These are phyloP conservation scores for mouse (Mus musculus) DNA, from an alignment of 2,113 vertebrate genomes.

Conservation along the genomic window DNA sequence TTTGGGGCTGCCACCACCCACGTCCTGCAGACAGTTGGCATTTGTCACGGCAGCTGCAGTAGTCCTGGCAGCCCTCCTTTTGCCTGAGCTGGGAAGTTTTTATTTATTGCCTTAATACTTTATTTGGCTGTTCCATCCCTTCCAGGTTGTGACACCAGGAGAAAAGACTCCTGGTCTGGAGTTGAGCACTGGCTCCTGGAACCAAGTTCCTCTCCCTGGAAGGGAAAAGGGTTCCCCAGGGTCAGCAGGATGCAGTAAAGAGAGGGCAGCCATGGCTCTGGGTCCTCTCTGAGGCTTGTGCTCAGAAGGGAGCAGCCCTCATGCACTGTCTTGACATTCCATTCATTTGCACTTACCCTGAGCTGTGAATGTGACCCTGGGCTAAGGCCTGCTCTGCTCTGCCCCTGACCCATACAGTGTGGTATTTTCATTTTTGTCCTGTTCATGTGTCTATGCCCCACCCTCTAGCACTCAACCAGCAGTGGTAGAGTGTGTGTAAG, in stretches of 20 bases:
- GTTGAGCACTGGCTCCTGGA: not conserved
- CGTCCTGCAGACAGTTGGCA: not conserved
- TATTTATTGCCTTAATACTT: conserved; percentile 79
- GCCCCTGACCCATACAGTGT: not conserved
- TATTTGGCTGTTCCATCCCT: conserved; percentile 37
- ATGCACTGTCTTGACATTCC: conserved; percentile 65
- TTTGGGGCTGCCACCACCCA: not conserved
- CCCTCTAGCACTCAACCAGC: conserved; percentile 24
- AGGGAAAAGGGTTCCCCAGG: not conserved
- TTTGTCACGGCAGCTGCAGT: conserved; percentile 37
- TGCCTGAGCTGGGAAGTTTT: conserved; percentile 17
- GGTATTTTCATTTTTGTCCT: conserved; percentile 67
- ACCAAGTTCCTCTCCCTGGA: not conserved
- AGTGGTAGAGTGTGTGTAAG: conserved; percentile 74
- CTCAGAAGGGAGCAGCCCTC: not conserved
- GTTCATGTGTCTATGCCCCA: conserved; percentile 62
- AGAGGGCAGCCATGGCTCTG: not conserved
- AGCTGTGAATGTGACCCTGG: conserved; percentile 37
- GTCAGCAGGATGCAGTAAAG: not conserved
- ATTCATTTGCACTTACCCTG: conserved; percentile 68
- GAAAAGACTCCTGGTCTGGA: not conserved
- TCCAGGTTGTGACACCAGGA: not conserved
- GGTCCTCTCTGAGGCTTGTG: not conserved
- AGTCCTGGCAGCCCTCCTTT: conserved; percentile 24
- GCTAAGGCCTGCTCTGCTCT: not conserved